A percentile compares a stretch with the other conserved stretches of the same genome.
Evolutionary conservation across 2,888 invertebrate genomes (phyloP).

Genomic region (Cryptophagus acutangulus): DNA sequence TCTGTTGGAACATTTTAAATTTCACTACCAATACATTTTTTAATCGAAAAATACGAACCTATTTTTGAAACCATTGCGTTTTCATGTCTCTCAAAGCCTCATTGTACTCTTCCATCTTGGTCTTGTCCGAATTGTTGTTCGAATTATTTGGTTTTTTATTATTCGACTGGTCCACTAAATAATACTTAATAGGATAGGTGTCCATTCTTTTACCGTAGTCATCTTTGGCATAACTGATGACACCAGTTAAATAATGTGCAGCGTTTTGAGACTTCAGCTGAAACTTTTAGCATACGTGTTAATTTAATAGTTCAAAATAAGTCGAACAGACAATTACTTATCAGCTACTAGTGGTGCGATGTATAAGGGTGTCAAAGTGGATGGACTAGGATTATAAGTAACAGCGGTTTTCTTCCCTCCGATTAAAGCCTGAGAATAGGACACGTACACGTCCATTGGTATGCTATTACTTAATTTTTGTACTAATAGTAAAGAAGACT

Average conservation of each 20-base stretch:
- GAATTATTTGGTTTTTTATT: conserved; percentile 49
- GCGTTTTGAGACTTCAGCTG: conserved; percentile 41
- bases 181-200: conserved; percentile 63
- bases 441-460: conserved; percentile 70
- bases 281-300: conserved; percentile 38
- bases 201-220: conserved; percentile 78
- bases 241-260: conserved; percentile 75
- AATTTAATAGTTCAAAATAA: not conserved
- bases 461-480: conserved; percentile 72
- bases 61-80: conserved; percentile 76
- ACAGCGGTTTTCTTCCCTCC: conserved; percentile 68
- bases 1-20: no score
- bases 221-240: conserved; percentile 76
- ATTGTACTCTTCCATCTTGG: conserved; percentile 73
- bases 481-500: conserved; percentile 67
- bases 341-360: conserved; percentile 74
- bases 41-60: no score
- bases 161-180: conserved; percentile 58
- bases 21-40: no score
- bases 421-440: conserved; percentile 63
- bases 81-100: conserved; percentile 84
- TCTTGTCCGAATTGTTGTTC: conserved; percentile 28
- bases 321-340: conserved; percentile 60
- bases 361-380: conserved; percentile 68
- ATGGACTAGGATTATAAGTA: conserved; percentile 46